Percentiles rank a stretch among this genome's conserved stretches.
Evolutionary conservation across 2,888 invertebrate genomes (phyloP).

Genomic region (Caenorhabditis macrosperma): DNA sequence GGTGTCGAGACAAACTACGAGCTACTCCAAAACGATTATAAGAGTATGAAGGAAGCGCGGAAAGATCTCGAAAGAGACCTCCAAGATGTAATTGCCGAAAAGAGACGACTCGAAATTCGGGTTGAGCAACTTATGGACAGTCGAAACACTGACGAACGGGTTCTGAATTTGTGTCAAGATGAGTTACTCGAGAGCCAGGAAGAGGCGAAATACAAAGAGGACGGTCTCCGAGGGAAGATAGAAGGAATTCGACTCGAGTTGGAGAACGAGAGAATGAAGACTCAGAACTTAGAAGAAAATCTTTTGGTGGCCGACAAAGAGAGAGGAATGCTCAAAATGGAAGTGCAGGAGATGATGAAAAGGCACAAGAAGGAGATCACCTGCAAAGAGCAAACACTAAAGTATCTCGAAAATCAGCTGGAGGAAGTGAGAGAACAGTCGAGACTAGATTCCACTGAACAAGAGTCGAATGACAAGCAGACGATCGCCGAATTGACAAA

Average conservation of each 20-base stretch:
- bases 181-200: constrained; percentile 55
- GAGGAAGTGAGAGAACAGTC: constrained; percentile 50
- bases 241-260: constrained; percentile 34
- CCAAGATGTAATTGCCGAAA: constrained; percentile 47
- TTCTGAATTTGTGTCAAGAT: constrained; percentile 46
- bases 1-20: constrained; percentile 58
- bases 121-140: constrained; percentile 60
- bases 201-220: constrained; percentile 60
- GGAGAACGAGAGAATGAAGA: constrained; percentile 62
- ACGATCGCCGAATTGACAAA: constrained; percentile 48
- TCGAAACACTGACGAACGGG: constrained; percentile 54
- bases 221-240: constrained; percentile 45
- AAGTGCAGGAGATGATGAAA: constrained; percentile 67
- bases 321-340: constrained; percentile 87
- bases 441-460: constrained; percentile 80
- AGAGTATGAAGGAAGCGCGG: constrained; percentile 29
- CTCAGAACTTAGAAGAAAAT: constrained; percentile 86
- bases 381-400: constrained; percentile 51
- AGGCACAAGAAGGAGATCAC: constrained; percentile 64
- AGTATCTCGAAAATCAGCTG: constrained; percentile 43
- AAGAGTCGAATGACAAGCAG: constrained; percentile 39
- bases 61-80: constrained; percentile 49
- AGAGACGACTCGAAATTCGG: constrained; percentile 53
- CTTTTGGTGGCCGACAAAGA: constrained; percentile 95
- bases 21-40: constrained; percentile 57